Conservation (phyloP, 2,113 vertebrate species). For the Recurvirostra avosetta region DNA sequence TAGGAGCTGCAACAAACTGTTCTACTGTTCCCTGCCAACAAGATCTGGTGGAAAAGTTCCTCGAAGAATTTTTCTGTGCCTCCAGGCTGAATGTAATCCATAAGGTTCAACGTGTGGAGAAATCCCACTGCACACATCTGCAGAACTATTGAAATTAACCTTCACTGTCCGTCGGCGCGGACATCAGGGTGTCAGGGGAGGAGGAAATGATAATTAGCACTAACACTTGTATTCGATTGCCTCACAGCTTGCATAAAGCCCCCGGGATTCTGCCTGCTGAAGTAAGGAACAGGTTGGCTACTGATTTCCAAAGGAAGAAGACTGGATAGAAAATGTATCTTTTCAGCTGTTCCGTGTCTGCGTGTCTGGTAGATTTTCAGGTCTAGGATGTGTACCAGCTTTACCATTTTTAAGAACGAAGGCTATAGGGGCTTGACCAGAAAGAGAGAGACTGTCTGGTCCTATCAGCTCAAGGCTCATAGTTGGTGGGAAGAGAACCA, state of each 20-base stretch:
- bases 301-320: not conserved
- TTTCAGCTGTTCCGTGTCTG: not conserved
- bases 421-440: not conserved
- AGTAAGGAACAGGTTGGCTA: not conserved
- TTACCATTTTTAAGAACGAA: not conserved
- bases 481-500: not conserved
- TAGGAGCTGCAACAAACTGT: constrained; percentile 22
- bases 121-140: not conserved
- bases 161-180: accelerated
- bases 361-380: not conserved
- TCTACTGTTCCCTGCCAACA: not conserved
- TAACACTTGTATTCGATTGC: not conserved
- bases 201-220: not conserved
- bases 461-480: not conserved
- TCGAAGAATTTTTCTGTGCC: not conserved
- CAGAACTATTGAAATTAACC: not conserved
- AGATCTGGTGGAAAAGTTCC: not conserved
- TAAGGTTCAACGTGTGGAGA: not conserved
- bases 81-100: not conserved
- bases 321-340: accelerated
- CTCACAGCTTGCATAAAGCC: not conserved
- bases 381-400: not conserved
- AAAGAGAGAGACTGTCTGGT: no score
- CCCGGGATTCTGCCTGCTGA: not conserved
- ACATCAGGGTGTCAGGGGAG: not conserved